phyloP scores from a whole-genome alignment of 2,797 vertebrate species.

The Oreortyx pictus region DNA sequence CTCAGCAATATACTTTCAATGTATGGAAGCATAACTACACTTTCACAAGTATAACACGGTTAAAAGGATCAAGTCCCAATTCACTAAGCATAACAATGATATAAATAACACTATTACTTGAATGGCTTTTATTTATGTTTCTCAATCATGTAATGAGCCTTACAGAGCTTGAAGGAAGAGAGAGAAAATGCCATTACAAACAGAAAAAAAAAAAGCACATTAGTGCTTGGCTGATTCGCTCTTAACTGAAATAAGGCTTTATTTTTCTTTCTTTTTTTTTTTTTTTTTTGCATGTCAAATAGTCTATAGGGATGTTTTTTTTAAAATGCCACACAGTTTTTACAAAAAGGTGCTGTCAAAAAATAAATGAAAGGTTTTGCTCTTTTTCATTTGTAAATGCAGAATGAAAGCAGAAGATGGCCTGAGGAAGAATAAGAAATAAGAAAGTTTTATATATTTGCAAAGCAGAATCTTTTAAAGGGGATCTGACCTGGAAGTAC shows the following conservation, averaged over 20 bases:
- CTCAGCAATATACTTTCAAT: background rate
- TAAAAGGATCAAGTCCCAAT: background rate
- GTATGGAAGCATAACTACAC: background rate
- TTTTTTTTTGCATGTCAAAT: background rate
- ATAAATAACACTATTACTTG: background rate
- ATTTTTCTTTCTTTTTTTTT: no score
- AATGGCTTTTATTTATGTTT: background rate
- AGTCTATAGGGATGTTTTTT: background rate
- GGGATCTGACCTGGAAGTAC: slow-evolving; percentile 84
- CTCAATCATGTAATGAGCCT: background rate
- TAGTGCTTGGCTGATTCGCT: background rate
- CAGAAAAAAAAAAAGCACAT: background rate
- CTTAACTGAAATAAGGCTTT: background rate
- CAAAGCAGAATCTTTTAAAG: slow-evolving; percentile 73
- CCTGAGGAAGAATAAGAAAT: background rate
- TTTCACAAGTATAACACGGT: background rate
- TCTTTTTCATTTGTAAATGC: slow-evolving; percentile 20
- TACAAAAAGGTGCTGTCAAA: background rate
- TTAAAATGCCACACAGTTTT: background rate
- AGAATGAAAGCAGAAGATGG: slow-evolving; percentile 30
- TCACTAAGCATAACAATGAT: background rate
- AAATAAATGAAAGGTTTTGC: slow-evolving; percentile 8
- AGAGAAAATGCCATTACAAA: background rate
- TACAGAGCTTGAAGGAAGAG: background rate
- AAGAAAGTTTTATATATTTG: slow-evolving; percentile 48